Percentiles rank a stretch among this genome's conserved stretches.
Conservation (phyloP, 2,113 vertebrate species). For the Burhinus bistriatus region DNA sequence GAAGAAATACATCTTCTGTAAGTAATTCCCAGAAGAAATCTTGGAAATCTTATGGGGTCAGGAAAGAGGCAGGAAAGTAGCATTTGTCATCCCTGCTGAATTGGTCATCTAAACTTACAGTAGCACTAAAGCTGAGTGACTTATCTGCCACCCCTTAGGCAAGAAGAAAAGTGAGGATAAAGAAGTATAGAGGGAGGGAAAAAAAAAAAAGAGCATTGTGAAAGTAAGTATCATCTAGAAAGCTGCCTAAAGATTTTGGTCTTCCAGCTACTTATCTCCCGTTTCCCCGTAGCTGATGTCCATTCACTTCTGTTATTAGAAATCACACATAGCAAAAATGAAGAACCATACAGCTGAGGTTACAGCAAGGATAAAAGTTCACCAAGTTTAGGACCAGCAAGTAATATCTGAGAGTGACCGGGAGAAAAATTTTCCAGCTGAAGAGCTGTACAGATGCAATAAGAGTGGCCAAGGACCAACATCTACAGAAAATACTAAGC, state of each 20-base stretch:
- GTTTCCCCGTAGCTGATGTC: neutral
- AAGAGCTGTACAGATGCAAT: neutral
- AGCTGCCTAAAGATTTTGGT: neutral
- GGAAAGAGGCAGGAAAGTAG: conserved; percentile 55
- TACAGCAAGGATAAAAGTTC: neutral
- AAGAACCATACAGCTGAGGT: neutral
- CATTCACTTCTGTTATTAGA: neutral
- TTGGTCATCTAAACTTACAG: conserved; percentile 62
- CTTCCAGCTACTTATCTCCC: neutral
- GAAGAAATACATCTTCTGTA: conserved; percentile 77
- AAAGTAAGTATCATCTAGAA: neutral
- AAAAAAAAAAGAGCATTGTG: neutral
- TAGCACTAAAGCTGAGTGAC: neutral
- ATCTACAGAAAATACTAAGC: neutral
- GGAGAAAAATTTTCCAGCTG: neutral
- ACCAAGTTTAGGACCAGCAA: neutral
- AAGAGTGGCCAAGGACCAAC: neutral
- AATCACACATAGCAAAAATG: neutral
- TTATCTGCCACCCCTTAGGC: neutral
- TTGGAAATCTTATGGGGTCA: conserved; percentile 58
- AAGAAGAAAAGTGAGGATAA: conserved; percentile 13
- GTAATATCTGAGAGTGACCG: neutral
- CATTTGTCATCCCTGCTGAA: conserved; percentile 69
- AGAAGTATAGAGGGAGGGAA: neutral
- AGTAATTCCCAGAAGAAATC: conserved; percentile 78